Base-by-base conservation (phyloP, 1,140 invertebrate species). In the Leptopilina boulardi region DNA sequence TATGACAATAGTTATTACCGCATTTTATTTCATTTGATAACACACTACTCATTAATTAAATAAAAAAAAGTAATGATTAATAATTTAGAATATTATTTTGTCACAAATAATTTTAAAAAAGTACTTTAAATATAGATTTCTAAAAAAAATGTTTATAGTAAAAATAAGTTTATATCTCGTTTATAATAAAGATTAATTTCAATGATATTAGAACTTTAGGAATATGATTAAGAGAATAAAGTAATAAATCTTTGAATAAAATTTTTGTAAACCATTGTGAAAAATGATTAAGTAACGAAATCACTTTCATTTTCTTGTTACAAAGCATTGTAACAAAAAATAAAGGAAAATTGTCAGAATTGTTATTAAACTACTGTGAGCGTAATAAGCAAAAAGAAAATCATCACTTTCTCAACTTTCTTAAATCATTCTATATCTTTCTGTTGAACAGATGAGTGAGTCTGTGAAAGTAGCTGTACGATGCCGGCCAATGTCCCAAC, bases 391-490 rank as follows among this genome's bases (percentile, higher is more conserved):
- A 38, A 54, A 21, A n/a, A 30, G 30, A 66, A 66, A 66, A 66
- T 66, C 21, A 66, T 66, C 8, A 30, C 59, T 66, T 66, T 66
- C 59, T 66, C 59, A 66, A 66, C 59, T 66, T 66, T 66, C 59
- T 26, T 66, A 66, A 66, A 73, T 80, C 42, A 54, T 73, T 77
- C 70, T 44, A n/a, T n/a, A 70, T 78, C 34, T 74, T 34, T 71
- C 80, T 72, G 23, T 66, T 66, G 11, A 66, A 66, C 76, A 91
- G 86, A 94, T 94, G 94, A 93, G 94, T 59, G 97, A 98, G 92
- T 93, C 95, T 80, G 97, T 98, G 21, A 97, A 96, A 92, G 97
- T 98, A 18, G 95, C 98, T 66, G 96, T 98, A 77, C 92, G 97
- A 91, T 98, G 97, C 92, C 94, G 97, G 42, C 97, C 97, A 18